Conservation (phyloP, 2,888 invertebrate species). For the Melanchra persicariae region DNA sequence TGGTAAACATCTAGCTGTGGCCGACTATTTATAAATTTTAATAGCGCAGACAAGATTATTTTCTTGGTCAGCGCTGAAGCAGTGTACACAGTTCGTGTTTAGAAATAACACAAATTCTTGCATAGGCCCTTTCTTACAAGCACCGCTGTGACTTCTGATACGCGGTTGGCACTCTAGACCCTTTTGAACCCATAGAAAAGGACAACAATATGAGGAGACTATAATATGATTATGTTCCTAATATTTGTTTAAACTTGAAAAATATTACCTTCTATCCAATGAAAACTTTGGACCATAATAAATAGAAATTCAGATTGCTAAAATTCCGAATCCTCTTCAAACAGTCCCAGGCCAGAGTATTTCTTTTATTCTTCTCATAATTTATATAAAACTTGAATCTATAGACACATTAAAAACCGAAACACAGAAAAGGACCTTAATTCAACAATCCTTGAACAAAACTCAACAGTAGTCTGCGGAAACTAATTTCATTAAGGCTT, state of each 20-base stretch:
- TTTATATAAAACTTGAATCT: slow-evolving; percentile 9
- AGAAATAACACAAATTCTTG: too few relatives aligned
- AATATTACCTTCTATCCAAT: background rate
- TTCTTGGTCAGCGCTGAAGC: too few relatives aligned
- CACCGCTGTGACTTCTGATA: too few relatives aligned
- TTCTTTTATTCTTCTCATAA: background rate
- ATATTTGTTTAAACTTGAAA: background rate
- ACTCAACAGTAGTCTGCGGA: slow-evolving; percentile 59
- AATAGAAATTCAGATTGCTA: background rate
- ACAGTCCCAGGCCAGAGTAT: background rate
- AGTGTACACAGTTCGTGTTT: too few relatives aligned
- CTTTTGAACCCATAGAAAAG: too few relatives aligned
- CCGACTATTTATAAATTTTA: too few relatives aligned
- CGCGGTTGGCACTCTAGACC: too few relatives aligned
- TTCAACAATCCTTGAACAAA: slow-evolving; percentile 56
- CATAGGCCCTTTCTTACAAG: too few relatives aligned
- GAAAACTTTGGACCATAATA: background rate
- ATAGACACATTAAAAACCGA: slow-evolving; percentile 1
- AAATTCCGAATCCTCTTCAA: background rate
- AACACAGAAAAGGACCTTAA: slow-evolving; percentile 14
- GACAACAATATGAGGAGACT: too few relatives aligned
- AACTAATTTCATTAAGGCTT: slow-evolving; percentile 68
- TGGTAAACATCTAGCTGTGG: too few relatives aligned
- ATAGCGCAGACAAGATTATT: too few relatives aligned
- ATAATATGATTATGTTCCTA: too few relatives aligned